phyloP scores from a whole-genome alignment of 2,797 vertebrate species.

The Liparis tanakae region DNA sequence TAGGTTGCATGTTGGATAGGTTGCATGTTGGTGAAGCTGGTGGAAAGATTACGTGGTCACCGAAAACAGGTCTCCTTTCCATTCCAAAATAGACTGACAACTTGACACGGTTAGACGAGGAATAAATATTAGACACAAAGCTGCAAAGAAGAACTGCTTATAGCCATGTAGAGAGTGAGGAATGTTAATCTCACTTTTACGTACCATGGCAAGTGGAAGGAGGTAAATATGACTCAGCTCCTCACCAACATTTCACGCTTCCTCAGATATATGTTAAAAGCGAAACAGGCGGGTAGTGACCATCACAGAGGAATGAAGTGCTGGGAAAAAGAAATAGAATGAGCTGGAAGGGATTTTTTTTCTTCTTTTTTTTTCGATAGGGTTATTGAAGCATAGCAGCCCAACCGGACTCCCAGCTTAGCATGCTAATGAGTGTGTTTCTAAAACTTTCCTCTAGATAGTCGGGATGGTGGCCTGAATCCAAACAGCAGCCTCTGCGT shows the following conservation, averaged over 20 bases:
- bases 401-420: constrained; percentile 33
- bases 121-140: constrained; percentile 1
- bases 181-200: constrained; percentile 25
- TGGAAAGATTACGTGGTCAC: background rate
- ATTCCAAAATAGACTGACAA: background rate
- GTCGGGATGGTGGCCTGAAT: constrained; percentile 32
- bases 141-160: background rate
- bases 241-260: constrained; percentile 20
- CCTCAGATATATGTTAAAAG: constrained; percentile 29
- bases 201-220: background rate
- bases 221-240: constrained; percentile 8
- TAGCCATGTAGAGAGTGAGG: background rate
- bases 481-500: constrained; percentile 44
- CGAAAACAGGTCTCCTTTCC: background rate
- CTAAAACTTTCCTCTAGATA: constrained; percentile 42
- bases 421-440: constrained; percentile 55
- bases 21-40: background rate
- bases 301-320: constrained; percentile 14
- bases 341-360: constrained; percentile 27
- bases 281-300: constrained; percentile 39
- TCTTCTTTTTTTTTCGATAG: constrained; percentile 16
- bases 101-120: background rate
- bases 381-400: constrained; percentile 47
- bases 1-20: no score
- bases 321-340: constrained; percentile 16